These are phyloP conservation scores for Chaetodon trifasciatus DNA, from an alignment of 2,797 vertebrate species.

Conservation along the genomic window DNA sequence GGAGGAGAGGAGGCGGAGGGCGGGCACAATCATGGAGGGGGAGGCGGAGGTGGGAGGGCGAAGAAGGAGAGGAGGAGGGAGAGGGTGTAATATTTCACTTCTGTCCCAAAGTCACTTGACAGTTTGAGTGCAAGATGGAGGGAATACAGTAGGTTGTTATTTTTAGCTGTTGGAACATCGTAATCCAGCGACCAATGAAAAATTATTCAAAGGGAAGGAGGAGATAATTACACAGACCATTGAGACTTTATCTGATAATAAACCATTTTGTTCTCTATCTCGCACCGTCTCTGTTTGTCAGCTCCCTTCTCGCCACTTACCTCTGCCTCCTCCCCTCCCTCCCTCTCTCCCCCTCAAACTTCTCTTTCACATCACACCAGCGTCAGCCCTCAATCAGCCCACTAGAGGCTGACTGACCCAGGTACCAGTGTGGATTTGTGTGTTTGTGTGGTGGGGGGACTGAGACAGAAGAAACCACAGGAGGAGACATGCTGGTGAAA, in stretches of 20 bases:
- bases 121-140: slow-evolving; percentile 45
- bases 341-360: slow-evolving; percentile 54
- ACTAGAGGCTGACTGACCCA: slow-evolving; percentile 34
- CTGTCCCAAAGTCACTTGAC: slow-evolving; percentile 35
- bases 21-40: slow-evolving; percentile 46
- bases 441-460: slow-evolving; percentile 46
- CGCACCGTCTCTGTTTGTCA: slow-evolving; percentile 51
- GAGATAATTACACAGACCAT: slow-evolving; percentile 26
- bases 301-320: slow-evolving; percentile 38
- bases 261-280: slow-evolving; percentile 56
- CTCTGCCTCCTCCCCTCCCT: slow-evolving; percentile 29
- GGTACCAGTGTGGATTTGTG: slow-evolving; percentile 35
- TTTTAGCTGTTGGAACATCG: slow-evolving; percentile 42
- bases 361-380: slow-evolving; percentile 48
- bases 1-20: slow-evolving; percentile 67
- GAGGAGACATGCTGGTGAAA: slow-evolving; percentile 10
- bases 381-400: slow-evolving; percentile 56
- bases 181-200: slow-evolving; percentile 41
- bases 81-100: slow-evolving; percentile 48
- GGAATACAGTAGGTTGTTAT: slow-evolving; percentile 38
- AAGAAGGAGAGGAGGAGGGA: slow-evolving; percentile 74
- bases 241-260: slow-evolving; percentile 33
- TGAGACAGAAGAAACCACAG: slow-evolving; percentile 26
- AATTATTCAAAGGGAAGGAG: slow-evolving; percentile 46
- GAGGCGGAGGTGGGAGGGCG: slow-evolving; percentile 42